Evolutionary conservation across 2,888 invertebrate genomes (phyloP), one percentile per base, ranked within the genome.

Genomic region (Sinelater perroti): DNA sequence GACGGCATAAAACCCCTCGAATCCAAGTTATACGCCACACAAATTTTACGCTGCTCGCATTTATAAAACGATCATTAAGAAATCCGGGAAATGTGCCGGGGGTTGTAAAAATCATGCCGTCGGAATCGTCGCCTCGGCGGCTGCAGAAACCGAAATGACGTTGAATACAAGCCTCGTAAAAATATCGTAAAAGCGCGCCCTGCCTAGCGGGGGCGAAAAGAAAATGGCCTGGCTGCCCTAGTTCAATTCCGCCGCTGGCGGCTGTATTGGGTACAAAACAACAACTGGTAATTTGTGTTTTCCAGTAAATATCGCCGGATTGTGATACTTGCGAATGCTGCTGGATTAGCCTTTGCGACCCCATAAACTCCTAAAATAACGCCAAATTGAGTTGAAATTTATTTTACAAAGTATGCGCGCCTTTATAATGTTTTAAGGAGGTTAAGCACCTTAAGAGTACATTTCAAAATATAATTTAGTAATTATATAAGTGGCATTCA

Each of bases 151-250:
- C 50, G 21, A 50, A 50, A 50, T 50, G 24, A 28, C 31, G 50
- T 40, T 40, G 50, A 40, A 50, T 50, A 50, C 50, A 40, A 40
- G 28, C 30, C 28, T 40, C 50, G 40, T 50, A 50, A 50, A 50
- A 50, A 30, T 17, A 13, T 28, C 38, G 40, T 50, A 50, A 50
- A 50, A 50, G 17, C 38, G 21, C 38, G 50, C 20, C 36, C 14
- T 50, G 38, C 50, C 26, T 40, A 30, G 38, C 14, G 40, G 38
- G 40, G 50, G 24, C 38, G 14, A 14, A 33, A 46, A 33, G 36
- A 13, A 49, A 49, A 24, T 10, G 24, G 20, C 17, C 24, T 24
- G 35, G 20, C 14, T 49, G 47, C 35, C 35, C 47, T 36, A 35
- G 30, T 49, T 49, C 36, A 49, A 49, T 35, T 26, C 26, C 35